These are phyloP conservation scores for Halictus ligatus DNA, from an alignment of 2,888 invertebrate genomes.

Conservation along the genomic window DNA sequence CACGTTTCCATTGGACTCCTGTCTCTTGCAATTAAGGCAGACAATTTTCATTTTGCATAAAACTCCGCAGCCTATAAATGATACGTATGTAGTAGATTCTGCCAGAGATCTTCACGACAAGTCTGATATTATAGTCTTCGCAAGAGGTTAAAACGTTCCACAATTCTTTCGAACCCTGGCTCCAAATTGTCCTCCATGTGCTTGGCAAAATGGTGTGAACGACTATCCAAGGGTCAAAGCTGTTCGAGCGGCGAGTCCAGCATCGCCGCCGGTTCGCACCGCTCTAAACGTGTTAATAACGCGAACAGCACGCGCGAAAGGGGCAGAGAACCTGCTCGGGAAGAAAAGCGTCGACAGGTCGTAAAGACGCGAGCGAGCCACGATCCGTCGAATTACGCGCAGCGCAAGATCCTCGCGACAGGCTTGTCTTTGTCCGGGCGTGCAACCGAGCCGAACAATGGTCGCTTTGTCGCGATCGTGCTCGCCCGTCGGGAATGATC, in stretches of 20 bases:
- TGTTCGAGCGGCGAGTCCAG: neutral
- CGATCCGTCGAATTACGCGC: neutral
- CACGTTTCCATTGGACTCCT: too few relatives aligned
- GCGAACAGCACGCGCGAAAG: neutral
- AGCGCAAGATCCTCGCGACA: slow-evolving; percentile 29
- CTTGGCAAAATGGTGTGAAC: neutral
- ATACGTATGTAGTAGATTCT: too few relatives aligned
- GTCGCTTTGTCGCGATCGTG: slow-evolving; percentile 38
- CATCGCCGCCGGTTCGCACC: neutral
- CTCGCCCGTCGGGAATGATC: neutral
- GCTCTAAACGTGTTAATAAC: neutral
- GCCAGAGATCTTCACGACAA: too few relatives aligned
- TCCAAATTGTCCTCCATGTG: too few relatives aligned
- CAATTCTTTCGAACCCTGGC: too few relatives aligned
- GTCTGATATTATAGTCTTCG: too few relatives aligned
- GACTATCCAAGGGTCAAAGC: neutral
- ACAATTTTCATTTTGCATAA: too few relatives aligned
- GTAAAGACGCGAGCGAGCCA: neutral
- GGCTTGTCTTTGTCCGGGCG: slow-evolving; percentile 42
- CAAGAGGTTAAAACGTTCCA: too few relatives aligned
- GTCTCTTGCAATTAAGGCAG: too few relatives aligned
- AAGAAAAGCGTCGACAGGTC: neutral
- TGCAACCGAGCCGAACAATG: slow-evolving; percentile 41
- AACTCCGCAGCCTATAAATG: too few relatives aligned
- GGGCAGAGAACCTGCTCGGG: neutral